Conservation (phyloP, 2,113 vertebrate genomes). For the Pholis gunnellus region DNA sequence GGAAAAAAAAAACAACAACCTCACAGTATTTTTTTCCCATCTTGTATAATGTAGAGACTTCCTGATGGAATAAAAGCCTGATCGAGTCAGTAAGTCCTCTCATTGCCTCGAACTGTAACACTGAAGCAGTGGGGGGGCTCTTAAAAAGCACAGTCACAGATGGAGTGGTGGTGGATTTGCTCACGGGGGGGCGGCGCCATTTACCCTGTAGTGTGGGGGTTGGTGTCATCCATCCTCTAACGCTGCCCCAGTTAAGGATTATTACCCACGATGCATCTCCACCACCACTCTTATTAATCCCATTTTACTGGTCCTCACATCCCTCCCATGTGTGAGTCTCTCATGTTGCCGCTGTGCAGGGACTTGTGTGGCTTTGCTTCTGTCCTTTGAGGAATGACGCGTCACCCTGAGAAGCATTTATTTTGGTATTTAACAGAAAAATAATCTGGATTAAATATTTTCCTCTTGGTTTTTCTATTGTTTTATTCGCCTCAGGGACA, state of each 20-base stretch:
- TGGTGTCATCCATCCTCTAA: conserved; percentile 23
- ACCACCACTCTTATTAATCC: conserved; percentile 60
- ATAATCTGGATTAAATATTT: conserved; percentile 30
- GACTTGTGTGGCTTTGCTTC: conserved; percentile 23
- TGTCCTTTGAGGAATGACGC: not conserved
- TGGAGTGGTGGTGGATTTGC: conserved; percentile 50
- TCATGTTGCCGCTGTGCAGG: conserved; percentile 45
- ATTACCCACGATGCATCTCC: conserved; percentile 66
- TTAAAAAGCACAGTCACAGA: conserved; percentile 66
- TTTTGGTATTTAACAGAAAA: conserved; percentile 43
- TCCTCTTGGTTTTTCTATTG: conserved; percentile 6
- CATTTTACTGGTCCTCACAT: conserved; percentile 27
- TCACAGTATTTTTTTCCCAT: conserved; percentile 22
- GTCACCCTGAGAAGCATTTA: not conserved
- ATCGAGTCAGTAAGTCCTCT: conserved; percentile 39
- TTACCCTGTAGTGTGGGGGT: not conserved
- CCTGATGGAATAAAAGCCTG: conserved; percentile 36
- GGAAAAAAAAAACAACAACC: conserved; percentile 50
- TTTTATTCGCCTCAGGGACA: conserved; percentile 11
- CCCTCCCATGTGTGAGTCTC: not conserved
- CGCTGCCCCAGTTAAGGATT: conserved; percentile 57
- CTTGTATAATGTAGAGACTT: conserved; percentile 23
- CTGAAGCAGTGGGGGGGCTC: conserved; percentile 17
- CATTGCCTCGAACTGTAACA: conserved; percentile 8
- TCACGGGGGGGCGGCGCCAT: not conserved